Evolutionary conservation across 2,113 vertebrate genomes (phyloP).

Genomic region (Hemiscyllium ocellatum): DNA sequence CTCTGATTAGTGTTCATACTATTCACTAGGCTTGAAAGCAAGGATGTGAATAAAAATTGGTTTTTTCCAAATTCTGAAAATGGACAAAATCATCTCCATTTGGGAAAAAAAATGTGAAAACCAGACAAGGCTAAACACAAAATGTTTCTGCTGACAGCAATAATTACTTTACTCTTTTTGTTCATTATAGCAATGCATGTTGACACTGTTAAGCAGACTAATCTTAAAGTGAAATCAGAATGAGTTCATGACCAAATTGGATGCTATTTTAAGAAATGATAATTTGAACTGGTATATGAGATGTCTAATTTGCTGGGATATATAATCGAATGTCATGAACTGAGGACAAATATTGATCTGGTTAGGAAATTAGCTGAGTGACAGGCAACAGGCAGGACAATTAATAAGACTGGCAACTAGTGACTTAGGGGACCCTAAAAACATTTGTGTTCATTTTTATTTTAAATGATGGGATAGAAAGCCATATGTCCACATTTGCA

Average conservation of each 20-base stretch:
- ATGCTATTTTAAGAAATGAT: not conserved
- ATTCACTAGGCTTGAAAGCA: not conserved
- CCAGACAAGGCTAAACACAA: not conserved
- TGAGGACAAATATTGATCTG: no score
- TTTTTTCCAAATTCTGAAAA: not conserved
- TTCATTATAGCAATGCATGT: not conserved
- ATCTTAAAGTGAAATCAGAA: slow-evolving; percentile 1
- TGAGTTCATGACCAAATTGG: not conserved
- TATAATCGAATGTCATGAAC: not conserved
- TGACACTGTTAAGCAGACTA: not conserved
- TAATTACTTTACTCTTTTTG: not conserved
- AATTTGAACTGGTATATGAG: not conserved
- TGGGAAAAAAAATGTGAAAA: not conserved
- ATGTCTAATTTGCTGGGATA: not conserved
- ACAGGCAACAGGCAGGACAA: no score
- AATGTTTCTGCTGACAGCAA: not conserved
- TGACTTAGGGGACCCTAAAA: no score
- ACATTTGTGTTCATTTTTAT: no score
- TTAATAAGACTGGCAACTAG: no score
- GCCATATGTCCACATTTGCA: no score
- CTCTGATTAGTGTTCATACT: not conserved
- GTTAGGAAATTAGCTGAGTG: no score
- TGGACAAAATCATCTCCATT: not conserved
- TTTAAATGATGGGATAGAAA: no score
- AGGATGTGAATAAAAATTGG: not conserved